Percentiles rank a stretch among this genome's conserved stretches.
These are phyloP conservation scores for Myrmecobius fasciatus DNA, from an alignment of 2,113 vertebrate genomes.

Conservation along the genomic window DNA sequence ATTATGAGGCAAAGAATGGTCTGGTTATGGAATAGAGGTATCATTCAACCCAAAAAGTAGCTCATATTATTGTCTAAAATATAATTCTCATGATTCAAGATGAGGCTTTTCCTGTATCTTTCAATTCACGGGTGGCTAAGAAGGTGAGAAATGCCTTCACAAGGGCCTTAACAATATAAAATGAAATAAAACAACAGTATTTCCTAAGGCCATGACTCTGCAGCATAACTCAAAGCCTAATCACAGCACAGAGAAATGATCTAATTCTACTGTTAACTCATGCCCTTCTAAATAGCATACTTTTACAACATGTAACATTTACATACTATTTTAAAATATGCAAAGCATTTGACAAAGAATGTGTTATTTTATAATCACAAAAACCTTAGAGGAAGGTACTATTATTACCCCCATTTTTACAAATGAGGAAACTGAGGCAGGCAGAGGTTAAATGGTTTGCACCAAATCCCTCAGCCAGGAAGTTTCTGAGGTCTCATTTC, in stretches of 20 bases:
- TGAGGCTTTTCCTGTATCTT: not conserved
- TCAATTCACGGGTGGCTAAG: not conserved
- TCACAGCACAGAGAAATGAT: not conserved
- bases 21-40: not conserved
- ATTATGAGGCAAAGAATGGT: not conserved
- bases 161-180: not conserved
- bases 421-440: not conserved
- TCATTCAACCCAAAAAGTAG: not conserved
- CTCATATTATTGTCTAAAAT: not conserved
- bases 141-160: not conserved
- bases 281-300: not conserved
- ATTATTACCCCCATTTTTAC: not conserved
- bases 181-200: not conserved
- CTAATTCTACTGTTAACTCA: not conserved
- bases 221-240: not conserved
- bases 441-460: not conserved
- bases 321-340: not conserved
- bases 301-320: not conserved
- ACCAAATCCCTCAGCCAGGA: accelerated
- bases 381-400: not conserved
- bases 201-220: not conserved
- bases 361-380: not conserved
- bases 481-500: not conserved
- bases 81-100: not conserved
- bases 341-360: not conserved